Base-by-base conservation (phyloP, 2,797 vertebrate species). In the Notolepis coatsorum region DNA sequence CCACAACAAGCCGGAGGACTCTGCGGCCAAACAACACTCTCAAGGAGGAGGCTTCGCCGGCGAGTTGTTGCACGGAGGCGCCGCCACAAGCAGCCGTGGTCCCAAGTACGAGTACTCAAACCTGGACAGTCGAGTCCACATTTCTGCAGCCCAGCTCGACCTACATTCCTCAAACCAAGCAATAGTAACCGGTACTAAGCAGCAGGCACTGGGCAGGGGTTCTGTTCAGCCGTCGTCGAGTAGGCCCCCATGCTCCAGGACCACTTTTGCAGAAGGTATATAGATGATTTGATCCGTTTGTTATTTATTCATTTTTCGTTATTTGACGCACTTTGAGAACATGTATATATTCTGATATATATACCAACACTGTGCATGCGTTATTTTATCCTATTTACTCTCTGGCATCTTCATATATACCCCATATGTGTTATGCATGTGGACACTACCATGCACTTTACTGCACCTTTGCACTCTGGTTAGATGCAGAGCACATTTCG, bases 211-310 rank as follows among this genome's bases (percentile, higher is more conserved):
- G 89, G 92, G 93, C 89, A 91, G 88, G 91, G 87, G 91, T 88
- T 90, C 89, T 58, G 80, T 90, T 79, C 94, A 93, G 64, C 81
- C 91, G 12, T 63, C 93, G 42, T 79, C 93, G 57, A 91, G 85
- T 73, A 86, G 91, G 41, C 39, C n/a, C 86, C 87, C 93, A 59
- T 94, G 93, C 89, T 88, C 91, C 91, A 91, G 95, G 90, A 85
- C 92, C 77, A 90, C 93, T 66, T 93, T 92, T 87, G 84, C 91
- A 77, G 94, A 96, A 89, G 96, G 96, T 97, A 92, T 59, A 89
- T 71, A 84, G 73, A 59, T 75, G 56, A 10, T 42, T 51, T 7
- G 6, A 7, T 3, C 6, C 7, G 30, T 48, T 48, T 37, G 5
- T 5, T 30, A 51, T 50, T 17, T 41, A 5, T 5, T 2, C 0